Conservation (phyloP, 2,888 invertebrate genomes). For the Eupithecia tripunctaria region DNA sequence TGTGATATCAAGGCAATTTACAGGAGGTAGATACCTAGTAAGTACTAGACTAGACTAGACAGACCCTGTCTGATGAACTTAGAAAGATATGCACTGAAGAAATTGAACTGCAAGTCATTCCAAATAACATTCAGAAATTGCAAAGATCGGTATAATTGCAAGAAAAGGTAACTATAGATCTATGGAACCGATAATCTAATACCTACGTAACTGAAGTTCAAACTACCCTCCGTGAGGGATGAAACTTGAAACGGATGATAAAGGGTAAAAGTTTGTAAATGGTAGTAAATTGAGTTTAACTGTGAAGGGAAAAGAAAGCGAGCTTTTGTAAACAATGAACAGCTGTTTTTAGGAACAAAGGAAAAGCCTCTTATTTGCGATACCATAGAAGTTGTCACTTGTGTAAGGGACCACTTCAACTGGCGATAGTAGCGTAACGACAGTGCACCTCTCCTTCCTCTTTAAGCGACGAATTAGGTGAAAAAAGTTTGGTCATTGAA, state of each 20-base stretch:
- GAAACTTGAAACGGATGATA: constrained; percentile 23
- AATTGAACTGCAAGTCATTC: not conserved
- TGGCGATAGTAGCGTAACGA: not conserved
- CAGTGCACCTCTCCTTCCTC: too few relatives aligned
- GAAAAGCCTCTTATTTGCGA: not conserved
- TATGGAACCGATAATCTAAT: not conserved
- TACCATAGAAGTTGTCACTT: not conserved
- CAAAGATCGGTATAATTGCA: not conserved
- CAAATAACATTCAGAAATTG: not conserved
- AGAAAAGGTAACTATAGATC: not conserved
- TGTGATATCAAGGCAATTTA: not conserved
- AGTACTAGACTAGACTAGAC: too few relatives aligned
- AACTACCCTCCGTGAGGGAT: constrained; percentile 9
- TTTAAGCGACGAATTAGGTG: too few relatives aligned
- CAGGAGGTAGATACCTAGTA: not conserved
- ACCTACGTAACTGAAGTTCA: not conserved
- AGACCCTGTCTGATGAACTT: not conserved
- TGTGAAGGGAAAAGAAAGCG: constrained; percentile 13
- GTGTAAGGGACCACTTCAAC: not conserved
- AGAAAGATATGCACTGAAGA: not conserved
- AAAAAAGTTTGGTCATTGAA: too few relatives aligned
- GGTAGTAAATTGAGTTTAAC: constrained; percentile 30
- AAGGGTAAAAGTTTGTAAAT: constrained; percentile 33
- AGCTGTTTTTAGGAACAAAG: not conserved
- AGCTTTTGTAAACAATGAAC: constrained; percentile 1